These are phyloP conservation scores for Pangasius sanitwongsei DNA, from an alignment of 2,797 vertebrate genomes.

Conservation along the genomic window DNA sequence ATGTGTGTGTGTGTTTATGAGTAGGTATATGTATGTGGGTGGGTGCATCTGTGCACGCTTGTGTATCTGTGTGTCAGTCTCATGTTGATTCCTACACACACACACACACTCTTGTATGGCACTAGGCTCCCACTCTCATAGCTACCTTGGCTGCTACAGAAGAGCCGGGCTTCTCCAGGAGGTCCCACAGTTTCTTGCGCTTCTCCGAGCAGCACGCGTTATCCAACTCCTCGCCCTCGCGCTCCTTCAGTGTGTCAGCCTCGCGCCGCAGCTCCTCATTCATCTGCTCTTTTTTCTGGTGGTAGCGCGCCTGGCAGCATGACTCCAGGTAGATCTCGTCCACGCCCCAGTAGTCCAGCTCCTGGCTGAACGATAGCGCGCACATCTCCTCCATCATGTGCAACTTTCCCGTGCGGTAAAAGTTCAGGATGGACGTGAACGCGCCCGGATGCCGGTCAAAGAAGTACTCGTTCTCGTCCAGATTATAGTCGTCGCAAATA, in stretches of 20 bases:
- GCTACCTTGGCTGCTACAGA: slow-evolving; percentile 96
- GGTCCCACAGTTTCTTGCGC: slow-evolving; percentile 97
- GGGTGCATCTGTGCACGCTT: background rate
- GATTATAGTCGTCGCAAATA: slow-evolving; percentile 96
- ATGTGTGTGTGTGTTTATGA: too few relatives aligned
- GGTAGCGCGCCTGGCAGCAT: slow-evolving; percentile 98
- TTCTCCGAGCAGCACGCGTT: slow-evolving; percentile 97
- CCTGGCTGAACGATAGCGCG: slow-evolving; percentile 96
- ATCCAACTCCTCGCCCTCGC: slow-evolving; percentile 96
- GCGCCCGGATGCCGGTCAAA: slow-evolving; percentile 97
- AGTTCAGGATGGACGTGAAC: slow-evolving; percentile 98
- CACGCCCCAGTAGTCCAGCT: slow-evolving; percentile 98
- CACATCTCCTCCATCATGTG: slow-evolving; percentile 99
- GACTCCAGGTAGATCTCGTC: slow-evolving; percentile 99
- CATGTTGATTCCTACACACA: background rate
- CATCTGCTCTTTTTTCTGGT: slow-evolving; percentile 99
- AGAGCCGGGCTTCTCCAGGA: slow-evolving; percentile 96
- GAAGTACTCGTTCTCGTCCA: slow-evolving; percentile 98
- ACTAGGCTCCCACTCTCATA: background rate
- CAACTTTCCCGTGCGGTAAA: slow-evolving; percentile 96
- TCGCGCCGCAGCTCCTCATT: slow-evolving; percentile 98
- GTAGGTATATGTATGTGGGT: background rate
- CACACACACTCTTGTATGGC: background rate
- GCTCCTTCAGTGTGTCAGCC: slow-evolving; percentile 90
- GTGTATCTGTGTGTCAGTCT: background rate